Percentiles rank a stretch among this genome's conserved stretches.
Conservation (phyloP, 2,888 invertebrate species). For the Cheilosia urbana region DNA sequence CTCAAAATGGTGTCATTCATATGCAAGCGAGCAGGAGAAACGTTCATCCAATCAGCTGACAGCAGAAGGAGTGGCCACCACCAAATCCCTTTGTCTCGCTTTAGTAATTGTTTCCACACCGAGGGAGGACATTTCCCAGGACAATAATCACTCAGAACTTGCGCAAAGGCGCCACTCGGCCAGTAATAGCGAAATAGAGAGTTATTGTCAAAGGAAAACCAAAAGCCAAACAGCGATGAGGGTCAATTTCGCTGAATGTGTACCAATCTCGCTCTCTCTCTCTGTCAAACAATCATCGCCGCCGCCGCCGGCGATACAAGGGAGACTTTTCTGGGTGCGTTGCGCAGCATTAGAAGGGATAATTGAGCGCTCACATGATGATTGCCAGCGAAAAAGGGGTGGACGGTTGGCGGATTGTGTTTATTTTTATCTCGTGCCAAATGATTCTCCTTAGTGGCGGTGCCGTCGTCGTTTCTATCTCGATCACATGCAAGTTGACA, state of each 20-base stretch:
- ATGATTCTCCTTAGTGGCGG: conserved; percentile 73
- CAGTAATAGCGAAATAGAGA: conserved; percentile 62
- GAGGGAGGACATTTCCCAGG: conserved; percentile 47
- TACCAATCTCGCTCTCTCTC: conserved; percentile 44
- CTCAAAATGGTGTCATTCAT: conserved; percentile 79
- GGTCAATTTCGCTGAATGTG: conserved; percentile 76
- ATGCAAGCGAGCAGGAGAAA: conserved; percentile 77
- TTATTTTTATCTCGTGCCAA: conserved; percentile 67
- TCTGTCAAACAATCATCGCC: not conserved
- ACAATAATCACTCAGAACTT: conserved; percentile 81
- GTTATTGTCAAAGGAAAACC: conserved; percentile 68
- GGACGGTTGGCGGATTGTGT: conserved; percentile 68
- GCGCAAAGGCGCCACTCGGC: conserved; percentile 77
- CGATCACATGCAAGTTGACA: conserved; percentile 83
- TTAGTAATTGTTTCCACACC: conserved; percentile 76
- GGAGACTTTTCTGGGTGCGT: conserved; percentile 47
- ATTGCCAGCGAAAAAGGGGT: conserved; percentile 70
- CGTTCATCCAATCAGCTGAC: conserved; percentile 79
- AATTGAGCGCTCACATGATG: conserved; percentile 67
- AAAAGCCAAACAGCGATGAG: conserved; percentile 56
- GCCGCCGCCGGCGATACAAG: conserved; percentile 10
- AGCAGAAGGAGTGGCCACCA: conserved; percentile 79
- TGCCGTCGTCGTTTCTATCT: conserved; percentile 81
- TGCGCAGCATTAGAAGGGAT: conserved; percentile 70
- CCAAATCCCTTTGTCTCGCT: conserved; percentile 77